Evolutionary conservation across 2,888 invertebrate genomes (phyloP), one percentile per base, ranked within the genome.

Genomic region (Papilio elwesi): DNA sequence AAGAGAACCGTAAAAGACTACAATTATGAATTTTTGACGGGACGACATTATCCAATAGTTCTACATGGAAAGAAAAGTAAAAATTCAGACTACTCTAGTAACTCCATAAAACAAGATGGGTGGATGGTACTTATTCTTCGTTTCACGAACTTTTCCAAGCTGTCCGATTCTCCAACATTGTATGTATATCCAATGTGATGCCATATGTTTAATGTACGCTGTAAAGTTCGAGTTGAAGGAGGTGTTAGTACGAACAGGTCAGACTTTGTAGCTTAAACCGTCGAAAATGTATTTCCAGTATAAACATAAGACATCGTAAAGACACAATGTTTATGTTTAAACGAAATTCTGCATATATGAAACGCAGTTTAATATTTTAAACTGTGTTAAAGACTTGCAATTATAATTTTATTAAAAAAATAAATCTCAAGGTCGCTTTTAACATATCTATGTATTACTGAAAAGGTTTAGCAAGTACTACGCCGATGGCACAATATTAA

Each of bases 201-300:
- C 13, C 8, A 51, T 2, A 0, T 38, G 0, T 38, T 5, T 36
- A 57, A 57, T 16, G 36, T 38, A 59, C n/a, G 59, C 38, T 36
- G 38, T 38, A 38, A 59, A 59, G 38, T 55, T 26, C 11, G 36
- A 59, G n/a, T 38, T 59, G n/a, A n/a, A 13, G 12, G 38, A 1
- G 13, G n/a, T 59, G 38, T 59, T n/a, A 38, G n/a, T n/a, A 59
- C 36, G 59, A 59, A 59, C 38, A 38, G 1, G 13, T 38, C 12
- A n/a, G 8, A 59, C 57, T 57, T 36, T 57, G 38, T 38, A 38
- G n/a, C 8, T 12, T 8, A 38, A 59, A 36, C 13, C 38, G 6
- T 57, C 9, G 59, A 59, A 59, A 59, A 38, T 38, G 13, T 59
- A 36, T 8, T 59, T n/a, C n/a, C 38, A 59, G 59, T n/a, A 38